phyloP scores from a whole-genome alignment of 2,113 vertebrate species.

The Orthonyx spaldingii region DNA sequence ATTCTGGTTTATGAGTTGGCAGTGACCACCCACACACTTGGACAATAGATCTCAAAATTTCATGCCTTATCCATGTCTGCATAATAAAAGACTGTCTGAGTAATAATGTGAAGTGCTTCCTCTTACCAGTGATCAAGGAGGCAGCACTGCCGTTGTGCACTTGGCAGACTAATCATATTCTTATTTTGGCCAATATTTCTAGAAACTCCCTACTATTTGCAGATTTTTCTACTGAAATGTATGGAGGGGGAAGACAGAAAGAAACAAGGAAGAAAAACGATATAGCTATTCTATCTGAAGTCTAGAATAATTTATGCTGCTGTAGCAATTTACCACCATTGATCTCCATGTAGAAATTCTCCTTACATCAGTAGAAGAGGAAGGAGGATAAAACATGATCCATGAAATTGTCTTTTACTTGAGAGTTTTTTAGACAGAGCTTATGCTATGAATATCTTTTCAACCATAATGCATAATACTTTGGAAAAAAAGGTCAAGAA shows the following conservation, averaged over 20 bases:
- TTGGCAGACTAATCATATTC: neutral
- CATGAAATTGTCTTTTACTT: neutral
- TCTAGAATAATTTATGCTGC: neutral
- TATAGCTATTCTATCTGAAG: neutral
- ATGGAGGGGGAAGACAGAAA: neutral
- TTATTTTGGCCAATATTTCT: neutral
- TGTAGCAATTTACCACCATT: neutral
- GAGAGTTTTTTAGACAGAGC: neutral
- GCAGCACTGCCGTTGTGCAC: neutral
- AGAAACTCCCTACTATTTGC: neutral
- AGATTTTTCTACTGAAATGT: neutral
- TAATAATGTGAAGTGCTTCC: neutral
- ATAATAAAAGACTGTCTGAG: neutral
- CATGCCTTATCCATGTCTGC: neutral
- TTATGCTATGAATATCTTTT: neutral
- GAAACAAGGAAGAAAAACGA: neutral
- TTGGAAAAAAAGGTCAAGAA: neutral
- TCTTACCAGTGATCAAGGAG: neutral
- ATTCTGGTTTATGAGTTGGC: neutral
- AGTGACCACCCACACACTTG: neutral
- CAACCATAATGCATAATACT: neutral
- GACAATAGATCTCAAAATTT: neutral
- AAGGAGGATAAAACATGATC: neutral
- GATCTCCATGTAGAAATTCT: constrained; percentile 10
- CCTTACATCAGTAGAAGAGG: neutral